A percentile compares a stretch with the other conserved stretches of the same genome.
Evolutionary conservation across 64 coral and sea anemone genomes (phyloP).

Genomic region (Porites lutea): DNA sequence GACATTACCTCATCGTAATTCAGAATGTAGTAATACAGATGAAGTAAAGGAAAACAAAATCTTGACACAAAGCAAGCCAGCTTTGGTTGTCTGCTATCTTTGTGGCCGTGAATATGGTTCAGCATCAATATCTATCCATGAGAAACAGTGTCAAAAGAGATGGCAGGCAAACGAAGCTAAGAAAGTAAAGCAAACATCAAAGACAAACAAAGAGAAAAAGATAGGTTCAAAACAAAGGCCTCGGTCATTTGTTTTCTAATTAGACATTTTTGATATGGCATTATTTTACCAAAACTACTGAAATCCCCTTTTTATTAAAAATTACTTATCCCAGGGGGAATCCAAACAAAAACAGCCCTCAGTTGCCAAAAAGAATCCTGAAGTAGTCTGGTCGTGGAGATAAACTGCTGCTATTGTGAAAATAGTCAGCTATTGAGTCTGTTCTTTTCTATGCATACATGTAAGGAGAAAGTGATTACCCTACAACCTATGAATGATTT

Average conservation of each 20-base stretch:
- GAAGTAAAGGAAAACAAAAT: conserved; percentile 15
- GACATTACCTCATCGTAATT: not conserved
- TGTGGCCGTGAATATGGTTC: conserved; percentile 92
- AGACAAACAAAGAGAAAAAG: conserved; percentile 37
- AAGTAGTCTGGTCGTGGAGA: too few relatives aligned
- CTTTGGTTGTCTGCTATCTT: conserved; percentile 86
- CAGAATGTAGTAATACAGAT: not conserved
- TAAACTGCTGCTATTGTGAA: too few relatives aligned
- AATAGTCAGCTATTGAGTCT: too few relatives aligned
- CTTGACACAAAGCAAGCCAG: conserved; percentile 39
- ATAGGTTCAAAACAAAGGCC: conserved; percentile 32
- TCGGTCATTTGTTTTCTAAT: conserved; percentile 32
- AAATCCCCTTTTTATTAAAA: not conserved
- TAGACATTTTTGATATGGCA: not conserved
- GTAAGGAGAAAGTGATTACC: too few relatives aligned
- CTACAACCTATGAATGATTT: too few relatives aligned
- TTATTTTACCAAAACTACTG: not conserved
- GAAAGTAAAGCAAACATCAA: conserved; percentile 72
- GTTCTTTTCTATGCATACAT: too few relatives aligned
- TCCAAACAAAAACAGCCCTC: too few relatives aligned
- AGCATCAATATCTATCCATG: conserved; percentile 92
- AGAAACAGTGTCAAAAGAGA: conserved; percentile 96
- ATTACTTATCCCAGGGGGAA: too few relatives aligned
- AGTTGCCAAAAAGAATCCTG: too few relatives aligned
- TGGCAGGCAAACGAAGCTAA: conserved; percentile 54